Base-by-base conservation (phyloP, 2,888 invertebrate genomes). In the Lasioglossum villosulum region DNA sequence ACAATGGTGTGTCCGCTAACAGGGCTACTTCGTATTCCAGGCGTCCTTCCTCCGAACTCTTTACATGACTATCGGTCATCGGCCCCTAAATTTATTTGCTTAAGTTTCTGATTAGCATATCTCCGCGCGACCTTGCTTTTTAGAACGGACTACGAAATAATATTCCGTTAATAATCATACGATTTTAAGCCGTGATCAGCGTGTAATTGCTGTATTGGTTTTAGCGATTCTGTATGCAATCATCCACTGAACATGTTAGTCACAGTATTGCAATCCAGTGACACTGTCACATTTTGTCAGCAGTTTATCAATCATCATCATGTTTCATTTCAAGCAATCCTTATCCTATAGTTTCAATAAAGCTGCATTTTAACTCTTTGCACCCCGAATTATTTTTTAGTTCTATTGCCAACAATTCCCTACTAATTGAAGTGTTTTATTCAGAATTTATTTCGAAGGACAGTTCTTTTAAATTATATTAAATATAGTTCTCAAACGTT, bases 51-150 rank as follows among this genome's bases (percentile, higher is more conserved):
- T 30, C 4, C 37, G 56, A 70, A 79, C 86, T 83, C 72, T 72
- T 72, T 66, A n/a, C 71, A 42, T 19, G 30, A 71, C 56, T 88
- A 86, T 88, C 83, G 86, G 84, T 4, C 86, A 70, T 84, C 68
- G 74, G 76, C 86, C 79, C 34, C 34, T 27, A 63, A 59, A 37
- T 63, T 39, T 66, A 63, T 82, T 78, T 71, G 63, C 39, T 72
- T 71, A 73, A 87, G 82, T 82, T 75, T 82, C 37, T 80, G 79
- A 89, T 88, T 80, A 86, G 23, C 52, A 45, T 37, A 42, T 34
- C 23, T 19, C 52, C 48, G 27, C 37, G 19, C 12, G 42, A 23
- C 59, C 37, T 78, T 56, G 37, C 63, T 52, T 80, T 19, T 5
- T 59, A 59, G 59, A 14, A 59, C 27, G 14, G 14, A 27, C 59